Base-by-base conservation (phyloP, 2,113 vertebrate genomes). In the Chrysochloris asiatica region DNA sequence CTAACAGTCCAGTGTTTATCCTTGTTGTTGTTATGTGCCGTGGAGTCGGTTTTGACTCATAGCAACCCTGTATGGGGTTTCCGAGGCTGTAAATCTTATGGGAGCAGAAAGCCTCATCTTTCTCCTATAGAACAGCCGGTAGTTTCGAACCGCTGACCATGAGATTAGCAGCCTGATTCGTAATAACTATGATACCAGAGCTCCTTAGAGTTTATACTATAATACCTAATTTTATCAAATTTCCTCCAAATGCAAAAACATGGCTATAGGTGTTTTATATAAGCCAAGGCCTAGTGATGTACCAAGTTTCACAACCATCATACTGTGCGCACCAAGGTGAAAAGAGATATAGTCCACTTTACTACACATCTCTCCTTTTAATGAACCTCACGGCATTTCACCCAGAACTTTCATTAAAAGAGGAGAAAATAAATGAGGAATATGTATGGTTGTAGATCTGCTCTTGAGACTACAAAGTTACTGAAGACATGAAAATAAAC, bases 381-480 rank as follows among this genome's bases (percentile, higher is more conserved):
- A 52, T n/a, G 41, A 33, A 45, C 19, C 63, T 83, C 38, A 36
- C 48, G 76, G 50, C 13, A 59, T n/a, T 56, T 38, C 1, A 47
- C 43, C 30, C 50, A 90, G 26, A 71, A 76, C 21, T 83, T 89
- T 41, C 41, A 69, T 50, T 75, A 92, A 56, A 77, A 45, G 6
- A 21, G 30, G 43, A 83, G 41, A 67, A 83, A 83, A 48, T 30
- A 85, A 85, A 61, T 24, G 26, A 93, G 33, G 50, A 69, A 61
- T 28, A 13, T 43, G 82, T 83, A 4, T 28, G 12, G 21, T 80
- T 80, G 78, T 4, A 69, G 63, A 89, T 47, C 28, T 86, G 65
- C 24, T 86, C 76, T 93, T 48, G 50, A 86, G 65, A 24, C 50
- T 88, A 65, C 21, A 82, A 73, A 85, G 80, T 90, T 88, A 92